Base-by-base conservation (phyloP, 2,797 vertebrate genomes). In the Enteromius thamalakanensis region DNA sequence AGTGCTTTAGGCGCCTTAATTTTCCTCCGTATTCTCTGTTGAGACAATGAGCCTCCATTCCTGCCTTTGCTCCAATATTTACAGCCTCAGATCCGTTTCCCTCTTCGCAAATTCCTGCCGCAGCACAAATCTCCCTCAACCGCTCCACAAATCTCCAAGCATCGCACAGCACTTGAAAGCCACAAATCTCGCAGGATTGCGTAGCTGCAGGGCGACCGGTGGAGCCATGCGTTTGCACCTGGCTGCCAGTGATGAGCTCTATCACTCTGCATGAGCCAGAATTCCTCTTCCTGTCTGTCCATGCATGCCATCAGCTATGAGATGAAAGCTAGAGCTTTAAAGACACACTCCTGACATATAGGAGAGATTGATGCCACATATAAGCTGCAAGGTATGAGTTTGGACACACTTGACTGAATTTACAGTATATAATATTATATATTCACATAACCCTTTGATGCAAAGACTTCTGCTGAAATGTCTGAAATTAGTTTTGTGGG, bases 161-260 rank as follows among this genome's bases (percentile, higher is more conserved):
- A 62, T 62, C 32, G 71, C 53, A 72, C 51, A n/a, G 34, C 85
- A 86, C 87, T 87, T 86, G 68, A 84, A 86, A 88, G 82, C 47
- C 70, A 82, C 74, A 83, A 75, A 88, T 85, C 83, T 80, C 21
- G 12, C 68, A 76, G 83, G 81, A 81, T 78, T 85, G 87, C 37
- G 68, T 86, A 76, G 83, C 85, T 85, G 80, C 72, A 81, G 83
- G 85, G 86, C 14, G 62, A 49, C 37, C 69, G 82, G 60, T 75
- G 60, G 42, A 82, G 83, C 49, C 62, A 74, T 47, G 67, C 60
- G 14, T 34, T 64, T 88, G 87, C 85, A 88, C 83, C 87, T 88
- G 85, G 85, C 64, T 64, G 68, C 68, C 72, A 34, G 67, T 74
- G 42, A 84, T 76, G 75, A 86, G 76, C 83, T 40, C 83, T 62